Evolutionary conservation across 2,797 vertebrate genomes (phyloP).

Genomic region (Chiroxiphia lanceolata): DNA sequence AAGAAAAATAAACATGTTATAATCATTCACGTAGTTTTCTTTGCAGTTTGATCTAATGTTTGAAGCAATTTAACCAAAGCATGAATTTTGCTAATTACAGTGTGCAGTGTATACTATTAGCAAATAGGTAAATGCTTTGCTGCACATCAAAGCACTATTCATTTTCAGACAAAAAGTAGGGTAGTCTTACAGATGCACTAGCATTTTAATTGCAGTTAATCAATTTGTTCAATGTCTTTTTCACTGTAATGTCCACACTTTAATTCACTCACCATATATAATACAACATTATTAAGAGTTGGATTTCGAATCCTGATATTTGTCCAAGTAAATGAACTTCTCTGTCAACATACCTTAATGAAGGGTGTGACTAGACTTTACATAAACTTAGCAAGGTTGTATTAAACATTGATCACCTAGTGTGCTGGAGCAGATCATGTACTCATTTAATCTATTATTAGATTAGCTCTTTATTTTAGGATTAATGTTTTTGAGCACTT

Average conservation of each 20-base stretch:
- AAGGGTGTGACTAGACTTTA: slow-evolving; percentile 49
- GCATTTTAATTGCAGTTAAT: slow-evolving; percentile 47
- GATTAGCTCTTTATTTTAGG: slow-evolving; percentile 43
- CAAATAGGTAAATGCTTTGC: not conserved
- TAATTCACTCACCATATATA: not conserved
- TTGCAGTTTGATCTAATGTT: not conserved
- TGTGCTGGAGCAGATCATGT: not conserved
- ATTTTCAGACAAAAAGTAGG: not conserved
- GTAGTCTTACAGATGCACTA: not conserved
- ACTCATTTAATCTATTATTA: slow-evolving; percentile 10
- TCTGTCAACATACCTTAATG: slow-evolving; percentile 39
- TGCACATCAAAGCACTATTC: not conserved
- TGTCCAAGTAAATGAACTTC: slow-evolving; percentile 22
- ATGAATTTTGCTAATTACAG: not conserved
- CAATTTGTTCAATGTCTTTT: slow-evolving; percentile 2
- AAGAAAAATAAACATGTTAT: not conserved
- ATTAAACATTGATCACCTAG: slow-evolving; percentile 21
- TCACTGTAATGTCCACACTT: slow-evolving; percentile 9
- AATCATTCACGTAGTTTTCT: not conserved
- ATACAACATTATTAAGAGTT: not conserved
- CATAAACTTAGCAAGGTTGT: slow-evolving; percentile 9
- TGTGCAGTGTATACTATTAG: not conserved
- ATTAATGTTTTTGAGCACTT: not conserved
- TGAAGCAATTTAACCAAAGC: not conserved
- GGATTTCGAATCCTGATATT: slow-evolving; percentile 20